Evolutionary conservation across 2,888 invertebrate species (phyloP), one percentile per base, ranked within the genome.

Genomic region (Chymomyza caudatula): DNA sequence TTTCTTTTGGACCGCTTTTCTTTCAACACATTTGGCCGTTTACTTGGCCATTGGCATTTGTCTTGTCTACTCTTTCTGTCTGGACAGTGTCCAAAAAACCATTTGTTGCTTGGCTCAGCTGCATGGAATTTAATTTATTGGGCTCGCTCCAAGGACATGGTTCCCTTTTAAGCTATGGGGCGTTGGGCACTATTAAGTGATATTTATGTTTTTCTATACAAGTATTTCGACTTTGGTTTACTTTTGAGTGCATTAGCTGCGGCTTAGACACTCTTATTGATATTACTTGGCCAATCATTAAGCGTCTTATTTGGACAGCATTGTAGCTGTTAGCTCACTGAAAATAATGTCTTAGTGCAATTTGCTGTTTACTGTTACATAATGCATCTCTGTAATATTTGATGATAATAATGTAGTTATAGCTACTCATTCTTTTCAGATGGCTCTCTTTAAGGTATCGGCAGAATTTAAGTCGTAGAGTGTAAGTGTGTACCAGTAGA

Each of bases 31-130:
- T 81, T 81, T 73, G 82, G 79, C 82, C 76, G 76, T 76, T 76
- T 76, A 74, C 77, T 76, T 74, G 74, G 77, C 84, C 81, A 74
- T 67, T 80, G 80, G 84, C 80, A 80, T 80, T 80, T 80, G 80
- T 81, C 80, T 78, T 81, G 80, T 81, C 76, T 22, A 20, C 51
- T 17, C 0, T 4, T 17, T 65, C 63, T 74, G 47, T 47, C 47
- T 88, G 88, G 88, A 74, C 71, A 60, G 47, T 65, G 79, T 85
- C 86, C 85, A 75, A 86, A 82, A 77, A 87, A 87, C 84, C 87
- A 88, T 88, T 88, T 88, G 88, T 88, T 88, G 88, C 88, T 87
- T 71, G 23, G 29, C 84, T 71, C 86, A 80, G 85, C 80, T 80
- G 80, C 86, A 86, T 37, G 68, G 69, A 77, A 84, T 80, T 84